phyloP scores from a whole-genome alignment of 2,797 vertebrate species.

The Vespertilio murinus region DNA sequence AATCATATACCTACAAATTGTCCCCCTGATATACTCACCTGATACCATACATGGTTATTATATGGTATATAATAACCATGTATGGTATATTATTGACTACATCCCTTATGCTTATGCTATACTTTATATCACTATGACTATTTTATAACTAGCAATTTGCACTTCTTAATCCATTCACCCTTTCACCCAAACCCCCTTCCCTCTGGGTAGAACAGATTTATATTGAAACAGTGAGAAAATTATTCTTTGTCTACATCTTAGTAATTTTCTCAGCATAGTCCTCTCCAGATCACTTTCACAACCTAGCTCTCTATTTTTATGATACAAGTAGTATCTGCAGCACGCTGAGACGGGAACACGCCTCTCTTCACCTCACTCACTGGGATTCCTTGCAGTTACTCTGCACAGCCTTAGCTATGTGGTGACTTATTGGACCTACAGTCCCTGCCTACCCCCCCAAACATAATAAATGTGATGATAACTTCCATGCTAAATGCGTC shows the following conservation, averaged over 20 bases:
- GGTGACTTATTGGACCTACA: not conserved
- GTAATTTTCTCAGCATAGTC: not conserved
- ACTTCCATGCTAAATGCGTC: slow-evolving; percentile 13
- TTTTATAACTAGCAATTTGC: not conserved
- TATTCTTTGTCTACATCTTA: not conserved
- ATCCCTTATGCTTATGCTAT: not conserved
- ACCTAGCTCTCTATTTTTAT: not conserved
- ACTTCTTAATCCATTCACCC: not conserved
- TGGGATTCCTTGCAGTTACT: not conserved
- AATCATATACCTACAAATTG: not conserved
- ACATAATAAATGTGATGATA: not conserved
- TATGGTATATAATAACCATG: no score
- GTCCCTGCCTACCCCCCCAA: not conserved
- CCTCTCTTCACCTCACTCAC: not conserved
- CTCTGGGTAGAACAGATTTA: not conserved
- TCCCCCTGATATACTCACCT: not conserved
- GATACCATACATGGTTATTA: not conserved
- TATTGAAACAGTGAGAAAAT: not conserved
- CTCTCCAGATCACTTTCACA: not conserved
- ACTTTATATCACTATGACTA: not conserved
- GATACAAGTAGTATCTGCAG: not conserved
- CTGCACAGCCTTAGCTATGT: not conserved
- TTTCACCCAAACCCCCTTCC: not conserved
- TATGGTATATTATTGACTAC: not conserved
- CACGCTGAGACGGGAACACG: not conserved